phyloP scores from a whole-genome alignment of 2,113 vertebrate genomes.

The Actenoides lindsayi region DNA sequence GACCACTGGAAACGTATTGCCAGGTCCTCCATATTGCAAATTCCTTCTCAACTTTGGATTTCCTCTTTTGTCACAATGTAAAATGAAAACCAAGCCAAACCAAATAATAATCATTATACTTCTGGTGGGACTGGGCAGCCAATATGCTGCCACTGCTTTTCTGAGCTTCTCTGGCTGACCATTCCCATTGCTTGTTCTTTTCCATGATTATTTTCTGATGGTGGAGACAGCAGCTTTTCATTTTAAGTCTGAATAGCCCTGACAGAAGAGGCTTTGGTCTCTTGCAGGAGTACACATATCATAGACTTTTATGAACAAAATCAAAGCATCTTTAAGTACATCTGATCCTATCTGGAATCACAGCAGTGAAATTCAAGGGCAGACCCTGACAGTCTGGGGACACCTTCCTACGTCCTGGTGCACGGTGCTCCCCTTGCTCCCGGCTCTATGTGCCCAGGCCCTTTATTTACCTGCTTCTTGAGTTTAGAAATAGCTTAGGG shows the following conservation, averaged over 20 bases:
- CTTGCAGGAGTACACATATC: background rate
- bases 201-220: background rate
- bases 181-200: background rate
- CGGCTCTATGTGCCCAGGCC: background rate
- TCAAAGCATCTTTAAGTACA: background rate
- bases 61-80: background rate
- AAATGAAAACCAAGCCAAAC: background rate
- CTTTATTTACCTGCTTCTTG: background rate
- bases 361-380: background rate
- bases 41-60: background rate
- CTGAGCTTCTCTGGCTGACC: background rate
- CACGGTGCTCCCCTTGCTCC: background rate
- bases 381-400: background rate
- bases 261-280: background rate
- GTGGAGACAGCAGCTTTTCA: background rate
- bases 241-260: background rate
- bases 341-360: fast-evolving
- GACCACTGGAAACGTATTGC: background rate
- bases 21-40: background rate
- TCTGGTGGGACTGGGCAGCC: background rate
- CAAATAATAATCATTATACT: background rate
- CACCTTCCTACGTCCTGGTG: background rate
- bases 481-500: background rate
- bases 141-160: fast-evolving
- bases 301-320: background rate